Base-by-base conservation (phyloP, 2,797 vertebrate genomes). In the Liasis olivaceus region DNA sequence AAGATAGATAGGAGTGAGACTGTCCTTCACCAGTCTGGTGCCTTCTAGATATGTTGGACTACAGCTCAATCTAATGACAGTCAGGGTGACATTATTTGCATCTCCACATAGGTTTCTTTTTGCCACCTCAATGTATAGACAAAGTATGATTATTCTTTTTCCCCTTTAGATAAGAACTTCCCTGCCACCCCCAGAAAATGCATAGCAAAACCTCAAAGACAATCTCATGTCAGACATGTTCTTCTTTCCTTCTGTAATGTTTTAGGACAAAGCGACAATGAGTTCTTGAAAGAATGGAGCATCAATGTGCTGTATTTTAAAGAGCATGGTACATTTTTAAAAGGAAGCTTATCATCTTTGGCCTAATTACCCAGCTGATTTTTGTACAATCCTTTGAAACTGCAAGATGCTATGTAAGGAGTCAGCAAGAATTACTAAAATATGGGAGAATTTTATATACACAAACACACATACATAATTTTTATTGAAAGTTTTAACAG, bases 381-480 rank as follows among this genome's bases (percentile, higher is more conserved):
- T 96, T 94, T 87, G 3, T 85, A 20, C 86, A 89, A 28, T 93
- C 90, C 59, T 95, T 94, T 95, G 63, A 93, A 89, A 93, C 89
- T 86, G 66, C 59, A 94, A 94, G 94, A 17, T 28, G 36, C 51
- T 22, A 0, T 85, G 22, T 17, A 95, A 28, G 51, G 87, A 69
- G 54, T 56, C 90, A 56, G 2, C 17, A 93, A 93, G 3, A 20
- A 5, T 89, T 95, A 91, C 54, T 92, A 93, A 51, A 36, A 36
- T 36, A 72, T 36, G n/a, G 0, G 8, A 90, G 56, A 36, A 36
- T 31, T 72, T 6, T 72, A 36, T 42, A 42, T 42, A 42, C 42
- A 42, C 42, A 42, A 42, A 42, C 42, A 42, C 42, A 42, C 42
- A 42, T 15, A 72, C 20, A 36, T 72, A 9, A 42, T 77, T 77